A percentile compares a stretch with the other conserved stretches of the same genome.
phyloP scores from a whole-genome alignment of 2,113 vertebrate species.

The Menidia beryllina region DNA sequence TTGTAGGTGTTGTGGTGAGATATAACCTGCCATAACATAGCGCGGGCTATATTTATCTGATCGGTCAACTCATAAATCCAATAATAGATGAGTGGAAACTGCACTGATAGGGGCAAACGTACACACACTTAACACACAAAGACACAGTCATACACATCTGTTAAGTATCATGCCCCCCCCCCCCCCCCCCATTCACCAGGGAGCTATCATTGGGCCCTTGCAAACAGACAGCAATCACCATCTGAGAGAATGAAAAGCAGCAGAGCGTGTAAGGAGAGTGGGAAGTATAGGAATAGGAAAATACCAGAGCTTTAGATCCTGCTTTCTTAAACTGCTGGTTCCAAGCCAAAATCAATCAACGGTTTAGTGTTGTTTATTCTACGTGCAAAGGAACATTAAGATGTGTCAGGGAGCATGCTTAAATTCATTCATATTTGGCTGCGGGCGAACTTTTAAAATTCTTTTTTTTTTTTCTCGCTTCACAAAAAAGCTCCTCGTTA shows the following conservation, averaged over 20 bases:
- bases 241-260: conserved; percentile 61
- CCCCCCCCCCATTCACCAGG: conserved; percentile 41
- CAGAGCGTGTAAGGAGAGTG: conserved; percentile 56
- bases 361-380: conserved; percentile 21
- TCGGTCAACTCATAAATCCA: conserved; percentile 26
- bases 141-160: conserved; percentile 60
- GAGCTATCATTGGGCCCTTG: conserved; percentile 49
- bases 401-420: conserved; percentile 26
- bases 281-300: conserved; percentile 39
- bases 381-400: conserved; percentile 20
- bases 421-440: not conserved
- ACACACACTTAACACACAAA: conserved; percentile 12
- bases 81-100: conserved; percentile 43
- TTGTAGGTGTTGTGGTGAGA: conserved; percentile 23
- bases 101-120: not conserved
- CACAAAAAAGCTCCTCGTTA: conserved; percentile 2
- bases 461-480: not conserved
- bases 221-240: conserved; percentile 68
- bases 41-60: conserved; percentile 29
- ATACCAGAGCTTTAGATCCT: conserved; percentile 35
- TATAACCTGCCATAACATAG: conserved; percentile 31
- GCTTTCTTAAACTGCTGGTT: conserved; percentile 41
- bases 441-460: not conserved
- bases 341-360: conserved; percentile 30
- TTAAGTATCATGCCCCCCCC: conserved; percentile 54